Evolutionary conservation across 2,113 vertebrate genomes (phyloP).

Genomic region (Cettia cetti): DNA sequence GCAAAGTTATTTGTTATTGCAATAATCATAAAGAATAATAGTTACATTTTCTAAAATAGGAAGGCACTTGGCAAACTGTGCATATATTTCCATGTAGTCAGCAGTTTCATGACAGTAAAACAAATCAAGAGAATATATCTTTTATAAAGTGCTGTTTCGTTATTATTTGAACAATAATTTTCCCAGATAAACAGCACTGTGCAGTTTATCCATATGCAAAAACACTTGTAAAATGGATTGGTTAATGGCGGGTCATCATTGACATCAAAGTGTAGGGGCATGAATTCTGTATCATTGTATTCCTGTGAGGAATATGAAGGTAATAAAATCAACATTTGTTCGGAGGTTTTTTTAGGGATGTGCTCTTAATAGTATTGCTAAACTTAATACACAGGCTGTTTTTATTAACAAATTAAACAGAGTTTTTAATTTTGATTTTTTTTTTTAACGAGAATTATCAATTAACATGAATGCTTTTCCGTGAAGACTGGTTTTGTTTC

Average conservation of each 20-base stretch:
- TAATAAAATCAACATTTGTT: not conserved
- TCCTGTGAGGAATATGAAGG: not conserved
- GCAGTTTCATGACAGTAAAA: not conserved
- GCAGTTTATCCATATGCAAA: not conserved
- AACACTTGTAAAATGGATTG: not conserved
- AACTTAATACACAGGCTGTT: not conserved
- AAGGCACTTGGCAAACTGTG: not conserved
- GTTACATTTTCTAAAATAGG: not conserved
- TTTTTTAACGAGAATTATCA: not conserved
- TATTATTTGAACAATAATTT: constrained; percentile 7
- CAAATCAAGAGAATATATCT: not conserved
- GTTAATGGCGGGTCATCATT: not conserved
- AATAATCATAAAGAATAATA: not conserved
- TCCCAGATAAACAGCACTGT: not conserved
- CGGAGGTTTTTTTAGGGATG: not conserved
- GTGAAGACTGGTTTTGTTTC: not conserved
- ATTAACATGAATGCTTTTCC: not conserved
- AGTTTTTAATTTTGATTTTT: not conserved
- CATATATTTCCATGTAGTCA: not conserved
- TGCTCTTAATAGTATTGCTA: not conserved
- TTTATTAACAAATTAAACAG: not conserved
- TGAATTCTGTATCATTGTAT: not conserved
- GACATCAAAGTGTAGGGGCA: not conserved
- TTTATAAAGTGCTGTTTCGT: not conserved
- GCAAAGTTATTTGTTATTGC: not conserved